Conservation (phyloP, 2,888 invertebrate genomes). For the Mythimna impura region DNA sequence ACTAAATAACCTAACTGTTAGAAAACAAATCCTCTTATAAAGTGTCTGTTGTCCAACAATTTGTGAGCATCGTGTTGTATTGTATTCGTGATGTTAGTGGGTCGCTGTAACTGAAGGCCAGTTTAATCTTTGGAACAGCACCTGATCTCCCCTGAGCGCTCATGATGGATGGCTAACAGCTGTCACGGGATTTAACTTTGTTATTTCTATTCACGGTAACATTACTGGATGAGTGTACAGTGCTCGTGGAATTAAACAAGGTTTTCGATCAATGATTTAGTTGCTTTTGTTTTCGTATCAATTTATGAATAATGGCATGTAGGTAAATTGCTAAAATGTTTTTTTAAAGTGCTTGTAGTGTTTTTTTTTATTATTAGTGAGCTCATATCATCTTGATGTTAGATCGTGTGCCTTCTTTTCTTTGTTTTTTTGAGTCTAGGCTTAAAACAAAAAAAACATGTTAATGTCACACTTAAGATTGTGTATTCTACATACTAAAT, state of each 20-base stretch:
- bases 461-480: no score
- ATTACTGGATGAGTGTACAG: slow-evolving; percentile 16
- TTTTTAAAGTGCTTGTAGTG: neutral
- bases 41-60: slow-evolving; percentile 12
- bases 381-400: neutral
- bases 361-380: neutral
- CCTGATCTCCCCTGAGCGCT: slow-evolving; percentile 56
- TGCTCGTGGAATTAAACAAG: slow-evolving; percentile 16
- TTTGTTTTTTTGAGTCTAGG: no score
- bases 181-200: slow-evolving; percentile 64
- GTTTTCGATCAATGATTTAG: slow-evolving; percentile 18
- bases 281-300: slow-evolving; percentile 5
- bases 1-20: neutral
- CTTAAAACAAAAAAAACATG: no score
- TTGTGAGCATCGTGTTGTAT: slow-evolving; percentile 26
- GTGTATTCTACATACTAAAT: no score
- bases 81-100: slow-evolving; percentile 41
- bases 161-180: slow-evolving; percentile 66
- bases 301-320: neutral
- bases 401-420: neutral
- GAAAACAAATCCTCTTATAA: neutral
- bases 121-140: slow-evolving; percentile 69
- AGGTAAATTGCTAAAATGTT: neutral
- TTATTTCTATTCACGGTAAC: slow-evolving; percentile 35
- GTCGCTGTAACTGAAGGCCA: slow-evolving; percentile 23